These are phyloP conservation scores for Glossosoma conforme DNA, from an alignment of 1,140 invertebrate genomes.

Conservation along the genomic window DNA sequence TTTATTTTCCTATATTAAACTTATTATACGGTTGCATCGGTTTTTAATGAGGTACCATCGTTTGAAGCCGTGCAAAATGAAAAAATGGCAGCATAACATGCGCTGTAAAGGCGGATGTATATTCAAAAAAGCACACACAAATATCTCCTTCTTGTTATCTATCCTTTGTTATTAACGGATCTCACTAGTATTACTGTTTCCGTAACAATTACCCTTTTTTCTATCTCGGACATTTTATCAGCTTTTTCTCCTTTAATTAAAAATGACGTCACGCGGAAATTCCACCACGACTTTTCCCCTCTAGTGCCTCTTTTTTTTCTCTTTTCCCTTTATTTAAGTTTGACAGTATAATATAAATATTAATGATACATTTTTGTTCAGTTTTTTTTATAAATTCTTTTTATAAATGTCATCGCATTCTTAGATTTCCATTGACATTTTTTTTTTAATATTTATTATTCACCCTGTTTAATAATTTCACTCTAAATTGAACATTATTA, in stretches of 20 bases:
- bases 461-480: no score
- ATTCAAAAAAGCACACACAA: not conserved
- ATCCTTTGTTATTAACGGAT: constrained; percentile 1
- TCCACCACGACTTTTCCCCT: constrained; percentile 21
- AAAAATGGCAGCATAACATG: no score
- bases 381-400: not conserved
- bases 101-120: not conserved
- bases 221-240: constrained; percentile 9
- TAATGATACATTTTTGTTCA: not conserved
- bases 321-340: constrained; percentile 6
- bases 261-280: constrained; percentile 28
- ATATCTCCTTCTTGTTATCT: constrained; percentile 10
- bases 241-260: constrained; percentile 28
- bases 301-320: constrained; percentile 12
- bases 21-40: no score
- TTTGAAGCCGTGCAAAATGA: no score
- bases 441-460: not conserved
- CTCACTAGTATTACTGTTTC: not conserved
- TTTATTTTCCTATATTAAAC: no score
- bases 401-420: not conserved
- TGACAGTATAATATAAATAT: not conserved
- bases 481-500: no score
- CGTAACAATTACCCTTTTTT: constrained; percentile 9
- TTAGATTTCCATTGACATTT: not conserved
- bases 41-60: no score